Evolutionary conservation across 2,113 vertebrate genomes (phyloP).

Genomic region (Muntiacus muntjak): DNA sequence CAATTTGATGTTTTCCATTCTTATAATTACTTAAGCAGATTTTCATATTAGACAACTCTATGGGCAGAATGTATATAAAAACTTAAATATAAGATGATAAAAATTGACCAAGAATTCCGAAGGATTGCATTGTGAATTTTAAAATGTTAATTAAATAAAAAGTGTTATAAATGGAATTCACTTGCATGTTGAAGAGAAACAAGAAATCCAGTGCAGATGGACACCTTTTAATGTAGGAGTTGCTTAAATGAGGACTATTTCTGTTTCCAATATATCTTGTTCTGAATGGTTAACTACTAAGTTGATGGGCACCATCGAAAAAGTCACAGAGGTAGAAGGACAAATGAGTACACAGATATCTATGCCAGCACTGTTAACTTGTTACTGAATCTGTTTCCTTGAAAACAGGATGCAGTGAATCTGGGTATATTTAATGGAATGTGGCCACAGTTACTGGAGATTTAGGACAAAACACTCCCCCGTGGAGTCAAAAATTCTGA

Average conservation of each 20-base stretch:
- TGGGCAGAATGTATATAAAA: background rate
- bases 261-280: background rate
- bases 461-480: slow-evolving; percentile 38
- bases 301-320: background rate
- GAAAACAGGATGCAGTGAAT: slow-evolving; percentile 69
- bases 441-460: slow-evolving; percentile 34
- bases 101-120: background rate
- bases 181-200: background rate
- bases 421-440: slow-evolving; percentile 66
- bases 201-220: background rate
- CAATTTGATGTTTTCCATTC: background rate
- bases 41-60: slow-evolving; percentile 22
- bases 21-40: background rate
- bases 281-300: slow-evolving; percentile 12
- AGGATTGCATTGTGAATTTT: background rate
- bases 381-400: slow-evolving; percentile 69
- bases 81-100: background rate
- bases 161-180: background rate
- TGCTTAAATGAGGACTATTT: background rate
- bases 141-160: slow-evolving; percentile 14
- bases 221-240: background rate
- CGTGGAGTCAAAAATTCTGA: slow-evolving; percentile 62
- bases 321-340: background rate
- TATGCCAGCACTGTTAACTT: slow-evolving; percentile 54
- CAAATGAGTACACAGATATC: slow-evolving; percentile 43